Conservation (phyloP, 1,140 invertebrate genomes). For the Oryzaephilus surinamensis region DNA sequence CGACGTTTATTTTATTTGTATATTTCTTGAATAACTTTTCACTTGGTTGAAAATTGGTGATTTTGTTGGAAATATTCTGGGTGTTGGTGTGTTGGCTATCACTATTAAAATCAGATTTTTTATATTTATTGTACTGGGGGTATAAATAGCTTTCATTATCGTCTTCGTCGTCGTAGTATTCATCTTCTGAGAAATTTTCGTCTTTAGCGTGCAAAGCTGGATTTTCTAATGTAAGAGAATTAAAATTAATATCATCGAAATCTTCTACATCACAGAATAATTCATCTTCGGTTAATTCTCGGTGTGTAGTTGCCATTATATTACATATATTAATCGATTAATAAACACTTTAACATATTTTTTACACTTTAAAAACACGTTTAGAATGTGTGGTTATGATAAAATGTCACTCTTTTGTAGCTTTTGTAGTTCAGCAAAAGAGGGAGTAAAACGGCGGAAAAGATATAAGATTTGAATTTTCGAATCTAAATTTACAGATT, state of each 20-base stretch:
- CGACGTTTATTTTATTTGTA: constrained; percentile 73
- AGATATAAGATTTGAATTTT: too few relatives aligned
- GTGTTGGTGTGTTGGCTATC: constrained; percentile 34
- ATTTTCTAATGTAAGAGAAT: constrained; percentile 25
- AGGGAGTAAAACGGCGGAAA: too few relatives aligned
- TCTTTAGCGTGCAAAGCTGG: constrained; percentile 26
- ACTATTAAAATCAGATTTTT: constrained; percentile 20
- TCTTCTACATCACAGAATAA: constrained; percentile 39
- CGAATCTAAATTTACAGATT: too few relatives aligned
- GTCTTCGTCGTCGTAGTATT: constrained; percentile 28
- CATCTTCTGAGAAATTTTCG: constrained; percentile 20
- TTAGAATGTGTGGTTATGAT: too few relatives aligned
- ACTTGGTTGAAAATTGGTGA: constrained; percentile 63
- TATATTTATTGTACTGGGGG: constrained; percentile 23
- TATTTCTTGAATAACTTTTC: constrained; percentile 74
- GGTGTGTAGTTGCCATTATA: too few relatives aligned
- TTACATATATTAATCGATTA: too few relatives aligned
- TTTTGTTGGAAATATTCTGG: constrained; percentile 51
- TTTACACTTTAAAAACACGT: too few relatives aligned
- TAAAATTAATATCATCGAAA: constrained; percentile 25
- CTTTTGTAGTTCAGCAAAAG: too few relatives aligned
- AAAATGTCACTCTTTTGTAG: too few relatives aligned
- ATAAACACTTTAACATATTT: too few relatives aligned
- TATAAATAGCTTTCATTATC: too few relatives aligned
- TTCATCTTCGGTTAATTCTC: constrained; percentile 30